Evolutionary conservation across 2,113 vertebrate genomes (phyloP), one percentile per base, ranked within the genome.

Genomic region (Indri indri): DNA sequence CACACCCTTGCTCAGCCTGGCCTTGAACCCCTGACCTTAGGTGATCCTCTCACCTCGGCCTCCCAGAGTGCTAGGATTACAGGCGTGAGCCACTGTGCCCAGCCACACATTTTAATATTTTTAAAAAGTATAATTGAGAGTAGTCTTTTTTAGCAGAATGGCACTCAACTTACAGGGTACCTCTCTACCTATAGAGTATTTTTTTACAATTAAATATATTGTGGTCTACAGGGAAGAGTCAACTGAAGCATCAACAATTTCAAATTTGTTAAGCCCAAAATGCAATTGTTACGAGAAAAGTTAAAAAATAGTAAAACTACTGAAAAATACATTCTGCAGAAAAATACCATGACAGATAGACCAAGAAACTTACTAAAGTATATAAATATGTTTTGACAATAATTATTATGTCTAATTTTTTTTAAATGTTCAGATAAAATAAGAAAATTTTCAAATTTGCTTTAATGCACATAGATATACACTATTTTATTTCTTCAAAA

Each of bases 401-500:
- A 87, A 94, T 79, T 77, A 79, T 70, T 83, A n/a, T 90, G 20
- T 5, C 54, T 40, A 86, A 52, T 37, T n/a, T 7, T 27, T 34
- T 93, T 79, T 68, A 59, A 86, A 90, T 63, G 23, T 81, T 71
- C 17, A 86, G 34, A 73, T 87, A 42, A 65, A 79, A 96, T 61
- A 74, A 88, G 73, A 71, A 92, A 63, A 45, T 27, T 42, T 52
- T 47, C 32, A 54, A 83, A 70, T 45, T 83, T 84, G 54, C 22
- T 73, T 92, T 85, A 92, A 80, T 47, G 34, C 27, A 65, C n/a
- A 16, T 18, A 88, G 40, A 96, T 13, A 65, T 6, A n/a, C 54
- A 34, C 45, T 91, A 80, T 82, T 88, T 92, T 59, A 50, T 92
- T 88, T 94, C 65, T 91, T 93, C 47, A 70, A 82, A 63, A 65